Evolutionary conservation across 1,140 invertebrate genomes (phyloP).

Genomic region (Brachionus koreanus): DNA sequence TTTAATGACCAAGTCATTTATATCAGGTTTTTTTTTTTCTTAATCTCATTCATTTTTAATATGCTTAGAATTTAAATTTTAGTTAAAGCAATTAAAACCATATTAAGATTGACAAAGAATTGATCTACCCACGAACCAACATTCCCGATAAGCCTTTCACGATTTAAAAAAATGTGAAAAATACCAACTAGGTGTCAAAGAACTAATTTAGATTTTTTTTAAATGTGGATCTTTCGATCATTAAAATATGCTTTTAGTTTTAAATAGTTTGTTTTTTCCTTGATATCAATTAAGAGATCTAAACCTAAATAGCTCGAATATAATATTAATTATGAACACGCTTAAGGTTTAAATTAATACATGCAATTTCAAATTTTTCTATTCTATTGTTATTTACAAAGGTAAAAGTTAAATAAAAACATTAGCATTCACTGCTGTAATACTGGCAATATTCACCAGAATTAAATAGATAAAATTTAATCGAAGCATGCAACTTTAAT

Average conservation of each 20-base stretch:
- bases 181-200: neutral
- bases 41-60: neutral
- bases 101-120: neutral
- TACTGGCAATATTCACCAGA: too few species aligned
- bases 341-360: neutral
- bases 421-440: neutral
- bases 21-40: neutral
- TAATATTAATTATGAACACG: neutral
- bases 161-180: neutral
- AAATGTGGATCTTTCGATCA: neutral
- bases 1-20: conserved; percentile 3
- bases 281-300: neutral
- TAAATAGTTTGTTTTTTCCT: neutral
- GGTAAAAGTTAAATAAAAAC: neutral
- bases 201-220: neutral
- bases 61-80: neutral
- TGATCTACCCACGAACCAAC: neutral
- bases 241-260: neutral
- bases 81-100: neutral
- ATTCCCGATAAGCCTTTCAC: neutral
- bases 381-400: neutral
- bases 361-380: neutral
- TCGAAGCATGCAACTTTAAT: neutral
- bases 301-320: neutral
- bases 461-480: too few species aligned